These are phyloP conservation scores for Onychomys leucogaster DNA, from an alignment of 2,797 vertebrate genomes.

Conservation along the genomic window DNA sequence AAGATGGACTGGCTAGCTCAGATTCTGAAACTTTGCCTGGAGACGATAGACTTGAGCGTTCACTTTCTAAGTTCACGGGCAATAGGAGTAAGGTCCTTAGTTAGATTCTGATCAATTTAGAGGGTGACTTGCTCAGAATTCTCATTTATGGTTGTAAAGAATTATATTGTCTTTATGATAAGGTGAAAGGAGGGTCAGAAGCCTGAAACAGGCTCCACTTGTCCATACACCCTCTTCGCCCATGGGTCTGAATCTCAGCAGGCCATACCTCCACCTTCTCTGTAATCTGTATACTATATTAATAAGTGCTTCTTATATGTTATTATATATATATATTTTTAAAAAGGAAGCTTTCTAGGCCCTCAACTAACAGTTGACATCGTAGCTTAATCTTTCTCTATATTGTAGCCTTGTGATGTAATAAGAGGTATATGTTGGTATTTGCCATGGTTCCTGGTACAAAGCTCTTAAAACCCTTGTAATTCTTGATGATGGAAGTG, in stretches of 20 bases:
- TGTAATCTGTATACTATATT: constrained; percentile 12
- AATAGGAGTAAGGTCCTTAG: neutral
- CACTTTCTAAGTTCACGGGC: neutral
- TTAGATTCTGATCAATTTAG: neutral
- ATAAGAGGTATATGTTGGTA: neutral
- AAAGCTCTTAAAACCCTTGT: neutral
- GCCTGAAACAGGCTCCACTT: constrained; percentile 14
- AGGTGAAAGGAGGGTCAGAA: neutral
- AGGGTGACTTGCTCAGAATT: neutral
- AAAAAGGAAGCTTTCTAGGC: constrained; percentile 17
- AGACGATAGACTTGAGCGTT: neutral
- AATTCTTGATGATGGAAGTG: neutral
- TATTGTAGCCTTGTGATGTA: neutral
- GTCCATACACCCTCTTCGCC: neutral
- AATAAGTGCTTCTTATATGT: constrained; percentile 46
- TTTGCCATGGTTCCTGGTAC: neutral
- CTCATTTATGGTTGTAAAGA: neutral
- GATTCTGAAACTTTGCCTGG: neutral
- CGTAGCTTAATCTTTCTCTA: constrained; percentile 49
- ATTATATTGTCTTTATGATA: neutral
- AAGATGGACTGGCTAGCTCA: neutral
- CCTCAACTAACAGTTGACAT: constrained; percentile 43
- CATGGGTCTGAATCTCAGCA: neutral
- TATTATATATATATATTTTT: constrained; percentile 3
- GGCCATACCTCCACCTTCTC: neutral